A percentile compares a stretch with the other conserved stretches of the same genome.
Evolutionary conservation across 2,113 vertebrate species (phyloP).

Genomic region (Sitta europaea): DNA sequence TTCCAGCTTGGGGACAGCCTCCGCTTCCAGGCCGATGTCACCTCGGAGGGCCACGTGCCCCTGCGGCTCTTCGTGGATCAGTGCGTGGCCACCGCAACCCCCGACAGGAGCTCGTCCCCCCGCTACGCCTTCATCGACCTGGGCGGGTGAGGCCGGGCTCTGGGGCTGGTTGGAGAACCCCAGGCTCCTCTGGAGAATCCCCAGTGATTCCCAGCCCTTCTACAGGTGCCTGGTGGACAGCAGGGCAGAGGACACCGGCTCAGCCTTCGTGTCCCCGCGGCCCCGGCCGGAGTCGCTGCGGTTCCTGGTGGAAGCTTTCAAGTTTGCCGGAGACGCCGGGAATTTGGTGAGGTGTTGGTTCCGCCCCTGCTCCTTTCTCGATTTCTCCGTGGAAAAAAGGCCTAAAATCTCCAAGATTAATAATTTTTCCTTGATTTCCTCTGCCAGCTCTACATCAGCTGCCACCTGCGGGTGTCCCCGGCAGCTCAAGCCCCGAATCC

Average conservation of each 20-base stretch:
- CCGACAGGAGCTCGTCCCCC: not conserved
- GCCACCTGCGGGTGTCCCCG: not conserved
- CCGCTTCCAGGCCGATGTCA: not conserved
- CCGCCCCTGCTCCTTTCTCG: rapidly evolving
- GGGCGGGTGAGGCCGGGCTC: not conserved
- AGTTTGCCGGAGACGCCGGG: rapidly evolving
- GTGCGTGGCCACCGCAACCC: not conserved
- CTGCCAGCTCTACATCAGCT: not conserved
- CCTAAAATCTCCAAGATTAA: not conserved
- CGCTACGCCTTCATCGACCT: not conserved
- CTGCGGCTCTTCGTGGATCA: not conserved
- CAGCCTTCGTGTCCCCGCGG: not conserved
- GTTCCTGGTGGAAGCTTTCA: not conserved
- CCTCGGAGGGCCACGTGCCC: not conserved
- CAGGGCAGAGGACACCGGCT: not conserved
- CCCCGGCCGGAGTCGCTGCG: not conserved
- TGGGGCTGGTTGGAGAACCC: not conserved
- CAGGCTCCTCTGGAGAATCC: rapidly evolving
- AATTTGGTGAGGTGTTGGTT: not conserved
- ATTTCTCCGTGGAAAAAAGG: not conserved
- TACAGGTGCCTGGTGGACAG: not conserved
- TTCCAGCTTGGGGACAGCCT: not conserved
- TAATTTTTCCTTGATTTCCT: rapidly evolving
- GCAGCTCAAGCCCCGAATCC: not conserved
- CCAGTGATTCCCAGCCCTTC: not conserved